Evolutionary conservation across 1,140 invertebrate genomes (phyloP).

Genomic region (Acromyrmex heyeri): DNA sequence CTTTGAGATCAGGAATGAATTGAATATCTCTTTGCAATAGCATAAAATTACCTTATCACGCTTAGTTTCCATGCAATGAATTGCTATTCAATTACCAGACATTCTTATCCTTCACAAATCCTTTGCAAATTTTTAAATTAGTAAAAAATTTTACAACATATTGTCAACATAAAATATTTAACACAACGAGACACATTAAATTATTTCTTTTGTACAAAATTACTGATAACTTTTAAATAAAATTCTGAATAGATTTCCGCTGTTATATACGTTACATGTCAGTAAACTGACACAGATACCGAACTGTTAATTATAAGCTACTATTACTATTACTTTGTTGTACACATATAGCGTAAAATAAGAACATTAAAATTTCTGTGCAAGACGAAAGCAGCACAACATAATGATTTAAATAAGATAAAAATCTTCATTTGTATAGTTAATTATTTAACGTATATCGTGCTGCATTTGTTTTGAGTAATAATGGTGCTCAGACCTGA

Average conservation of each 20-base stretch:
- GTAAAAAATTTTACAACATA: conserved; percentile 35
- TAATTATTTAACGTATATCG: conserved; percentile 16
- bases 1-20: conserved; percentile 45
- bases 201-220: conserved; percentile 27
- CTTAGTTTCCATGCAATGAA: conserved; percentile 5
- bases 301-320: conserved; percentile 27
- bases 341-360: conserved; percentile 21
- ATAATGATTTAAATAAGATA: conserved; percentile 36
- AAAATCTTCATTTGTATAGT: background rate
- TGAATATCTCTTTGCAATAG: conserved; percentile 40
- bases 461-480: conserved; percentile 16
- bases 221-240: conserved; percentile 47
- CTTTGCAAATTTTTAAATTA: conserved; percentile 29
- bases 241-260: conserved; percentile 16
- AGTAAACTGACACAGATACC: conserved; percentile 27
- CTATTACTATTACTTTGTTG: conserved; percentile 5
- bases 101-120: conserved; percentile 14
- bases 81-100: conserved; percentile 20
- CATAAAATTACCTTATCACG: conserved; percentile 28
- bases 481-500: conserved; percentile 19
- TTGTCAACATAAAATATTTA: conserved; percentile 23
- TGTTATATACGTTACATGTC: conserved; percentile 7
- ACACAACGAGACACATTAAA: conserved; percentile 22
- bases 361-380: conserved; percentile 48
- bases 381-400: conserved; percentile 4